These are phyloP conservation scores for Stegodyphus mimosarum DNA, from an alignment of 1,140 invertebrate genomes.

Conservation along the genomic window DNA sequence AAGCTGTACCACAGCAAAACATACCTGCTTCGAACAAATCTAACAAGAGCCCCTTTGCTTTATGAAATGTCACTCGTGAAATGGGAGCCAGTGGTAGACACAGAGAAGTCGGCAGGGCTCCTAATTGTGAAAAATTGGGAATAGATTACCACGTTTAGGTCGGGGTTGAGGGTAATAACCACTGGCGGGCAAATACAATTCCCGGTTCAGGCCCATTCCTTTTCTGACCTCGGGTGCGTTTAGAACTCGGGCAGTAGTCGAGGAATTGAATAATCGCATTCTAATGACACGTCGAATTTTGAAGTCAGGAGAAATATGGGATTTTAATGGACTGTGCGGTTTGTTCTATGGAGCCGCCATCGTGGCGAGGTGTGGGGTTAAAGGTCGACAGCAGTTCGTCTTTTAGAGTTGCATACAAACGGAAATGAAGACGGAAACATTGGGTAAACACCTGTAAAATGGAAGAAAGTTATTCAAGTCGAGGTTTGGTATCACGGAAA, in stretches of 20 bases:
- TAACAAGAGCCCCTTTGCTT: background rate
- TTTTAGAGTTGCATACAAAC: background rate
- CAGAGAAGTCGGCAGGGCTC: slow-evolving; percentile 3
- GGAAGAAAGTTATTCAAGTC: background rate
- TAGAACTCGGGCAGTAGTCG: slow-evolving; percentile 25
- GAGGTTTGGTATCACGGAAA: too few relatives aligned
- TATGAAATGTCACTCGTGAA: background rate
- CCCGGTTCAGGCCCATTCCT: slow-evolving; percentile 20
- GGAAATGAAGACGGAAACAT: background rate
- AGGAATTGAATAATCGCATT: slow-evolving; percentile 50
- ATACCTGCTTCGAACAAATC: background rate
- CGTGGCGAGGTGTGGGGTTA: slow-evolving; percentile 41
- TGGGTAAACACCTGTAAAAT: background rate
- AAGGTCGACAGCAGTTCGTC: slow-evolving; percentile 22
- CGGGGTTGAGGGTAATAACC: slow-evolving; percentile 21
- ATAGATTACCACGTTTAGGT: slow-evolving; percentile 40
- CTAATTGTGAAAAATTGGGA: slow-evolving; percentile 54
- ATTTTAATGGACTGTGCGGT: slow-evolving; percentile 46
- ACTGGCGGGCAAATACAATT: background rate
- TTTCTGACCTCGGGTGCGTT: slow-evolving; percentile 4
- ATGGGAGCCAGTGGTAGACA: background rate
- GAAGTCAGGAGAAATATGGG: slow-evolving; percentile 46
- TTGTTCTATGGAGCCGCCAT: slow-evolving; percentile 16
- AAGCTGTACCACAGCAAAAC: too few relatives aligned
- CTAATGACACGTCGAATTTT: slow-evolving; percentile 51